Conservation (phyloP, 2,888 invertebrate genomes). For the Leptura quadrifasciata region DNA sequence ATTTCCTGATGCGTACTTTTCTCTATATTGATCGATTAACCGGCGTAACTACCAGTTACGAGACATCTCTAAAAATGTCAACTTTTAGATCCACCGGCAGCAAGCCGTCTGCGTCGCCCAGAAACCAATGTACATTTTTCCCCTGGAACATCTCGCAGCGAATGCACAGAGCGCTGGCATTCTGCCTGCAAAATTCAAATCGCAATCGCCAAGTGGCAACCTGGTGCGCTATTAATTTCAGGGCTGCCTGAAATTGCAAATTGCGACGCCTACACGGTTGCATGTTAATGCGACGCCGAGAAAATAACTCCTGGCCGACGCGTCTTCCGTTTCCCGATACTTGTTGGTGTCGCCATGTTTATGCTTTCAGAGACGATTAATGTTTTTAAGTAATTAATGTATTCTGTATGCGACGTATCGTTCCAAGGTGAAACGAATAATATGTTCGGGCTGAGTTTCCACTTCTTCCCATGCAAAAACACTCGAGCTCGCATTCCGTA, state of each 20-base stretch:
- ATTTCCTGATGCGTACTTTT: too few species aligned
- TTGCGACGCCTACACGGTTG: constrained; percentile 18
- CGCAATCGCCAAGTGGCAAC: constrained; percentile 12
- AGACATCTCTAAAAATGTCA: too few species aligned
- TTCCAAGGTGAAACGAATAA: constrained; percentile 27
- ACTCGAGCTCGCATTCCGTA: neutral
- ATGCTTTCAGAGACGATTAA: constrained; percentile 16
- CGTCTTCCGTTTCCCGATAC: constrained; percentile 29
- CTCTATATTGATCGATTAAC: too few species aligned
- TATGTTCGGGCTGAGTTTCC: constrained; percentile 2
- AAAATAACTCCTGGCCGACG: constrained; percentile 22
- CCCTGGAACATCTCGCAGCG: neutral
- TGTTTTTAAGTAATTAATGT: constrained; percentile 23
- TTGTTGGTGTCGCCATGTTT: constrained; percentile 1
- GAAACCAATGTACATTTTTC: neutral
- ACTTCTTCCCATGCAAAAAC: constrained; percentile 12
- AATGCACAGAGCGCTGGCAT: neutral
- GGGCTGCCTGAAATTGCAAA: constrained; percentile 31
- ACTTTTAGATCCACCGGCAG: neutral
- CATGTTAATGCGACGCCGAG: constrained; percentile 27
- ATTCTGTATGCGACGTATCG: constrained; percentile 9
- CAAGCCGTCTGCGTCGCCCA: neutral
- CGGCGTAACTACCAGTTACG: too few species aligned
- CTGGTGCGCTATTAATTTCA: constrained; percentile 25
- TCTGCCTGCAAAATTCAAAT: constrained; percentile 10